Base-by-base conservation (phyloP, 2,888 invertebrate genomes). In the Colostygia pectinataria region DNA sequence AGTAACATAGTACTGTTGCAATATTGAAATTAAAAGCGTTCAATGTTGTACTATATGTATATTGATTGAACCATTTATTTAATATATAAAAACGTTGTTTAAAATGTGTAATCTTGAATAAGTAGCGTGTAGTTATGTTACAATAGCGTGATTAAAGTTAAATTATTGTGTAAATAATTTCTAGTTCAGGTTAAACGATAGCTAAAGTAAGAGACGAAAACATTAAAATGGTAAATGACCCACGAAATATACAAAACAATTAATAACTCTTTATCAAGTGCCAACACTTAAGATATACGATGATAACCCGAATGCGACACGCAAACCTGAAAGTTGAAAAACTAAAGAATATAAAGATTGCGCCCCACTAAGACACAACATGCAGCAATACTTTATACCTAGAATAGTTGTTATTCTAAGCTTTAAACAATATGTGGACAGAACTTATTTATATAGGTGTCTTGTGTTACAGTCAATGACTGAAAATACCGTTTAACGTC, bases 281-380 rank as follows among this genome's bases (percentile, higher is more conserved):
- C 69, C 71, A 67, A 69, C 74, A 71, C 73, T 65, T 61, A 47
- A 63, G 72, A 74, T 72, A 60, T 63, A 60, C 59, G 18, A 36
- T 52, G 68, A 67, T 71, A 61, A 63, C 36, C 28, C 40, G 27
- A 59, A 66, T 57, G 52, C 45, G 59, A 61, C 76, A 77, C 77
- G 77, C 74, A 36, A 69, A 55, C 52, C 2, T 27, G 1, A 9
- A 29, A 29, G 6, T 25, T 5, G 45, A 43, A 52, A 55, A 52
- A 55, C 53, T 38, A 45, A 54, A 52, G 23, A 52, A 45, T 25
- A 28, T 50, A 28, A 56, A 55, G 53, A 46, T 45, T 20, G 13
- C 23, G 27, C 18, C 12, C 10, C 9, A 25, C 13, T 5, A 20
- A 20, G 4, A 20, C 6, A 20, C 3, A 20, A 20, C 5, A n/a